Evolutionary conservation across 1,140 invertebrate genomes (phyloP), one percentile per base, ranked within the genome.

Genomic region (Drepana arcuata): DNA sequence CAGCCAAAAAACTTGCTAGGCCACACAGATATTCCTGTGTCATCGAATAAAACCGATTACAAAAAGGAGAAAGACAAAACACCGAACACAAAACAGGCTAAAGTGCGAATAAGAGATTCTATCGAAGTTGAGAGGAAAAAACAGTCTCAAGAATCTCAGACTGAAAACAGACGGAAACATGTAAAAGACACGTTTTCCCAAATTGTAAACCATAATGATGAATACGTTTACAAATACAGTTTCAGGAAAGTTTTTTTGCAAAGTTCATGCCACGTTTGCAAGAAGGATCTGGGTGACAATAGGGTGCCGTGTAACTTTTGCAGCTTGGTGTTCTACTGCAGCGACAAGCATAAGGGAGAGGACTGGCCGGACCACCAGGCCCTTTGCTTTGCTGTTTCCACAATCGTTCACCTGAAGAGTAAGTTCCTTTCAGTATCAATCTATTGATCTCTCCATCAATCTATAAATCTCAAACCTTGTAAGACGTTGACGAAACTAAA

Each of bases 1-100:
- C 75, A 55, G 72, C 71, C 83, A 84, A 84, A 84, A 84, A 84
- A 84, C 83, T 84, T 81, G 63, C 54, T 80, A 75, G 78, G 81
- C 61, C 77, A 68, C 42, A 70, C 77, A 63, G 65, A 73, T 60
- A 83, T 81, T 71, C 83, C 83, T 84, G 83, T 61, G 60, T 60
- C 55, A 84, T 84, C 79, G 81, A 83, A 68, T 84, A 84, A 60
- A 59, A 67, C 42, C n/a, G 83, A 84, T 41, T 84, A 75, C 36
- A 84, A 84, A 74, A 84, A 84, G 34, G 81, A 84, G 53, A 83
- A 81, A 41, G 70, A 80, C 58, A 84, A 83, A 78, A 49, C 59
- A 9, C 69, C 67, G 2, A 74, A 70, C 30, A 48, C 52, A 26
- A 60, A 65, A 38, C 56, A 63, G 45, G 78, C 77, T 5, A 82